Conservation (phyloP, 2,797 vertebrate species). For the Scarus forsteni region DNA sequence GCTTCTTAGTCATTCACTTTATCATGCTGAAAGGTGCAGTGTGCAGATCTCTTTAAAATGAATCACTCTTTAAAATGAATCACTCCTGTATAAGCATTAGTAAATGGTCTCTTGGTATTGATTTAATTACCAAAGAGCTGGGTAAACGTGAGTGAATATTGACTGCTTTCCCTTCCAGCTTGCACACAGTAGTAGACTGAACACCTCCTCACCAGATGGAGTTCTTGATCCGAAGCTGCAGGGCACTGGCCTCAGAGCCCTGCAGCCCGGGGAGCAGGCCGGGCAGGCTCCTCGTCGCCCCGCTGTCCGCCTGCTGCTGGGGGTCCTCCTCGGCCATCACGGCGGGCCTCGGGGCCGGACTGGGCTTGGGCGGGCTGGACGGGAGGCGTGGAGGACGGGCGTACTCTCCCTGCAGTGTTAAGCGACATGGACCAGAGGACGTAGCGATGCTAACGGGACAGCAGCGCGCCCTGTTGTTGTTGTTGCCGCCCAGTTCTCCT, state of each 20-base stretch:
- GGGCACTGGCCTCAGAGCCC: conserved; percentile 89
- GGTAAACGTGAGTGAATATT: background rate
- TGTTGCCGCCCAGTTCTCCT: conserved; percentile 54
- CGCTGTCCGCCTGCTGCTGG: conserved; percentile 81
- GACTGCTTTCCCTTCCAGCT: background rate
- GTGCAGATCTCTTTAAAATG: background rate
- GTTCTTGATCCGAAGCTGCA: conserved; percentile 96
- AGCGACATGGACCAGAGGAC: conserved; percentile 59
- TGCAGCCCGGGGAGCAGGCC: conserved; percentile 92
- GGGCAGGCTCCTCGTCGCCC: conserved; percentile 82
- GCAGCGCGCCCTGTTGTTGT: conserved; percentile 72
- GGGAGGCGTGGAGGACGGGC: conserved; percentile 35
- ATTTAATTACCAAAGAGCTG: background rate
- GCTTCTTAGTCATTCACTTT: background rate
- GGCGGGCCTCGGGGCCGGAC: conserved; percentile 57
- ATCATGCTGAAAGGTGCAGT: background rate
- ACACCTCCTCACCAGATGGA: conserved; percentile 93
- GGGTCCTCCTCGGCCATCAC: conserved; percentile 89
- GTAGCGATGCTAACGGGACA: conserved; percentile 69
- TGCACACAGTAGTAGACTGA: background rate
- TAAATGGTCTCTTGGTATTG: background rate
- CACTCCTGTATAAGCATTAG: background rate
- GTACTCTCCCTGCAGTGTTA: conserved; percentile 40
- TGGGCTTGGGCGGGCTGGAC: conserved; percentile 36
- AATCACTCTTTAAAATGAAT: background rate